These are phyloP conservation scores for Premnoplex brunnescens DNA, from an alignment of 2,797 vertebrate genomes.

Conservation along the genomic window DNA sequence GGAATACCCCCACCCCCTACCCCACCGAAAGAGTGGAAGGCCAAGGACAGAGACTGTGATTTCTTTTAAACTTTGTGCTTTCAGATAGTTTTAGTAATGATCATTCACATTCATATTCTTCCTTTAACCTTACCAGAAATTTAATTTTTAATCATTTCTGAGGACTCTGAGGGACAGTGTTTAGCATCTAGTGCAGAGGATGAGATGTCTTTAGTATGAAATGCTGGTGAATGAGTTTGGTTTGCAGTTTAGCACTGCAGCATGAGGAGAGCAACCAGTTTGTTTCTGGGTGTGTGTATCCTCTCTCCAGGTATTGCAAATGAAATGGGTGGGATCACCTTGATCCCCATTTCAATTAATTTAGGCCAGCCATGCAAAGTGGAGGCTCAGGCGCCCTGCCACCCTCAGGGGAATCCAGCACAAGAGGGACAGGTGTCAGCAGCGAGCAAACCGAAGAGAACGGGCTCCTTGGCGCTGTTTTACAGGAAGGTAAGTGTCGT, in stretches of 20 bases:
- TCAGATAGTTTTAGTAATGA: background rate
- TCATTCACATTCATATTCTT: background rate
- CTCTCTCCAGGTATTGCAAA: constrained; percentile 77
- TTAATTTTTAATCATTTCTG: background rate
- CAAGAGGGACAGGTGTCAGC: constrained; percentile 62
- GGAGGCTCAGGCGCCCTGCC: constrained; percentile 75
- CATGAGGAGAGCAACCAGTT: background rate
- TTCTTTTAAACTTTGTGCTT: background rate
- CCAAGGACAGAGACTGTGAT: background rate
- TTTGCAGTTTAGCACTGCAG: background rate
- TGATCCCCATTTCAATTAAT: constrained; percentile 82
- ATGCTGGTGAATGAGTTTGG: background rate
- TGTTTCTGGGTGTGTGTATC: background rate
- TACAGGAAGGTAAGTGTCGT: constrained; percentile 89
- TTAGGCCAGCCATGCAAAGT: constrained; percentile 55
- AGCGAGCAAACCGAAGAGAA: constrained; percentile 82
- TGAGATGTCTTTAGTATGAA: background rate
- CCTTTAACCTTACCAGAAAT: background rate
- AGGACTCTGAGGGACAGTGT: background rate
- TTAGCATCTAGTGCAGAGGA: background rate
- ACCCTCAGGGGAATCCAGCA: background rate
- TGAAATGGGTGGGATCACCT: constrained; percentile 80
- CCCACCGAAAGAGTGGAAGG: background rate
- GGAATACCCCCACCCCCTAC: too few species aligned
- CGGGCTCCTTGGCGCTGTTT: constrained; percentile 92